Conservation (phyloP, 2,797 vertebrate genomes). For the Sparidentex hasta region DNA sequence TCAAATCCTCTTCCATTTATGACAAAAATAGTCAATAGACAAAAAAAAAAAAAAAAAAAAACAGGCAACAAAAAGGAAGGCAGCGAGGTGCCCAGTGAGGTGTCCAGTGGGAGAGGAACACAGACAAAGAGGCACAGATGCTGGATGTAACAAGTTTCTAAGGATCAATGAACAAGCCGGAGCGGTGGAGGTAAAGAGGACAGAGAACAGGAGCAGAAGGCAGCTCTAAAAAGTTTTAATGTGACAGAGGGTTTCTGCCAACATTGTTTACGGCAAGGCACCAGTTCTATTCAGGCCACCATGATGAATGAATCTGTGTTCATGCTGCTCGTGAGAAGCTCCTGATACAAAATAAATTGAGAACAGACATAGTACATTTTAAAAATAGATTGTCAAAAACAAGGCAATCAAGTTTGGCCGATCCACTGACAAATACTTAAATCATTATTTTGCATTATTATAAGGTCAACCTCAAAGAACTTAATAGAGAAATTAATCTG, state of each 20-base stretch:
- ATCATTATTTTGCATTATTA: too few species aligned
- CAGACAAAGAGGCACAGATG: constrained; percentile 17
- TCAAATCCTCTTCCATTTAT: constrained; percentile 28
- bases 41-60: constrained; percentile 23
- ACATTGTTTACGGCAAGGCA: constrained; percentile 11
- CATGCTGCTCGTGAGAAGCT: not conserved
- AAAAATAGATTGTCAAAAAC: not conserved
- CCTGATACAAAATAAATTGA: not conserved
- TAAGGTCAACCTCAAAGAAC: too few species aligned
- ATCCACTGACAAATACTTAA: too few species aligned
- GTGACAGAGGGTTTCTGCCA: constrained; percentile 28
- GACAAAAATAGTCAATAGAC: constrained; percentile 20
- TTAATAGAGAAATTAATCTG: too few species aligned
- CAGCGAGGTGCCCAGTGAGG: constrained; percentile 9
- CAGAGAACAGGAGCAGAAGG: constrained; percentile 11
- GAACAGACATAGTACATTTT: not conserved
- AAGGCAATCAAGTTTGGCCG: too few species aligned
- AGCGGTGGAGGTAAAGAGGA: constrained; percentile 35
- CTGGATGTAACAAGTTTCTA: constrained; percentile 38
- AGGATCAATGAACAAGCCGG: constrained; percentile 40
- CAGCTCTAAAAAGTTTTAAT: constrained; percentile 34
- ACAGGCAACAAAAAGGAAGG: constrained; percentile 13
- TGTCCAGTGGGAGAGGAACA: constrained; percentile 35
- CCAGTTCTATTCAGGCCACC: not conserved
- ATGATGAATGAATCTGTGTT: not conserved